phyloP scores from a whole-genome alignment of 2,888 invertebrate genomes.

The Cylloceria caligata region DNA sequence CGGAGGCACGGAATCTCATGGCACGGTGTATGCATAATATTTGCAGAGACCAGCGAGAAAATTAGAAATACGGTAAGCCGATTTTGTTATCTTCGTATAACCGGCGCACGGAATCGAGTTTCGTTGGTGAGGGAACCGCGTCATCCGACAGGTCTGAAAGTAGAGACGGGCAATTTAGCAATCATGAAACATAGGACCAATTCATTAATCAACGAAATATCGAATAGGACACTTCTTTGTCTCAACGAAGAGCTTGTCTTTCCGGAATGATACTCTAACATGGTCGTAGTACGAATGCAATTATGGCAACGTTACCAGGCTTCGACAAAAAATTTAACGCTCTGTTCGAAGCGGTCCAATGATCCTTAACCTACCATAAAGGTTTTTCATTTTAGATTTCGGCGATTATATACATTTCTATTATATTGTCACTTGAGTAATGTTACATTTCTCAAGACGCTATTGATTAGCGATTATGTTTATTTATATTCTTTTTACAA shows the following conservation, averaged over 20 bases:
- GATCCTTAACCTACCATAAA: too few species aligned
- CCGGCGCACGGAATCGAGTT: slow-evolving; percentile 32
- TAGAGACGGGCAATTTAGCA: background rate
- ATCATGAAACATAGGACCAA: background rate
- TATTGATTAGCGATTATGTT: too few species aligned
- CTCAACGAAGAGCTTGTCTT: background rate
- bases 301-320: background rate
- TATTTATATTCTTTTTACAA: too few species aligned
- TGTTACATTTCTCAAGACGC: too few species aligned
- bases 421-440: too few species aligned
- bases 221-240: background rate
- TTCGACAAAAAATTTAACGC: too few species aligned
- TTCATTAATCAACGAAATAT: slow-evolving; percentile 18
- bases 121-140: slow-evolving; percentile 20
- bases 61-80: slow-evolving; percentile 83
- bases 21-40: slow-evolving; percentile 80
- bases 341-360: too few species aligned
- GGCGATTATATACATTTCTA: too few species aligned
- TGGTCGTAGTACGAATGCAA: background rate
- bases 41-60: slow-evolving; percentile 82
- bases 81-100: slow-evolving; percentile 80
- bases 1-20: slow-evolving; percentile 79
- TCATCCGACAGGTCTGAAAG: background rate
- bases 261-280: background rate
- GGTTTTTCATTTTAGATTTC: too few species aligned